phyloP scores from a whole-genome alignment of 2,113 vertebrate species.

The Fukomys damarensis region DNA sequence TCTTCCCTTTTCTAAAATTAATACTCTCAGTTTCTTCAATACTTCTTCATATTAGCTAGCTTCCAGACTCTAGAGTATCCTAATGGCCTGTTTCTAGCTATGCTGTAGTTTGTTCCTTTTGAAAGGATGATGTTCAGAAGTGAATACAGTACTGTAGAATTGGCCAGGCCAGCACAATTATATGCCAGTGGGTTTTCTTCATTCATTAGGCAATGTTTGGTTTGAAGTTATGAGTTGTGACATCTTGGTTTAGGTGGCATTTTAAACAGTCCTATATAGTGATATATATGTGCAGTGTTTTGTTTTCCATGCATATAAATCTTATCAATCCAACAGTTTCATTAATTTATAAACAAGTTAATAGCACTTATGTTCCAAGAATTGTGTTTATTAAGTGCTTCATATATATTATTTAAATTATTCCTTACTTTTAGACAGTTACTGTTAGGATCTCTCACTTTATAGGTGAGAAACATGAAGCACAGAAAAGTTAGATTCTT shows the following conservation, averaged over 20 bases:
- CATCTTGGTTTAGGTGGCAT: background rate
- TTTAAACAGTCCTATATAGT: background rate
- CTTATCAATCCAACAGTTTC: slow-evolving; percentile 8
- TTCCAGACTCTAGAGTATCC: background rate
- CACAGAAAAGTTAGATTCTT: slow-evolving; percentile 21
- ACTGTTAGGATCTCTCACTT: background rate
- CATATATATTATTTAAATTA: slow-evolving; percentile 19
- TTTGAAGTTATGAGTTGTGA: slow-evolving; percentile 6
- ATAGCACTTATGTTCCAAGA: background rate
- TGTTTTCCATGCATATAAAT: slow-evolving; percentile 1
- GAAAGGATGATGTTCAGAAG: background rate
- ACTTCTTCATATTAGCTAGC: background rate
- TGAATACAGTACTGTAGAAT: background rate
- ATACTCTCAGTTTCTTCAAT: background rate
- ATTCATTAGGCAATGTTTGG: background rate
- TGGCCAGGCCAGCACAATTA: background rate
- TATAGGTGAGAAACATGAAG: background rate
- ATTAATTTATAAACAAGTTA: slow-evolving; percentile 33
- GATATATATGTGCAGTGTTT: background rate
- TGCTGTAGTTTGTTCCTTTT: slow-evolving; percentile 3
- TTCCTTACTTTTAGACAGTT: slow-evolving; percentile 16
- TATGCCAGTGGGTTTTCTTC: background rate
- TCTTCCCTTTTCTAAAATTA: slow-evolving; percentile 14
- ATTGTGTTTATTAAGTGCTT: background rate
- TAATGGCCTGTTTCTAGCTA: slow-evolving; percentile 20